A percentile compares a stretch with the other conserved stretches of the same genome.
These are phyloP conservation scores for Thaumatotibia leucotreta DNA, from an alignment of 1,140 invertebrate genomes.

Conservation along the genomic window DNA sequence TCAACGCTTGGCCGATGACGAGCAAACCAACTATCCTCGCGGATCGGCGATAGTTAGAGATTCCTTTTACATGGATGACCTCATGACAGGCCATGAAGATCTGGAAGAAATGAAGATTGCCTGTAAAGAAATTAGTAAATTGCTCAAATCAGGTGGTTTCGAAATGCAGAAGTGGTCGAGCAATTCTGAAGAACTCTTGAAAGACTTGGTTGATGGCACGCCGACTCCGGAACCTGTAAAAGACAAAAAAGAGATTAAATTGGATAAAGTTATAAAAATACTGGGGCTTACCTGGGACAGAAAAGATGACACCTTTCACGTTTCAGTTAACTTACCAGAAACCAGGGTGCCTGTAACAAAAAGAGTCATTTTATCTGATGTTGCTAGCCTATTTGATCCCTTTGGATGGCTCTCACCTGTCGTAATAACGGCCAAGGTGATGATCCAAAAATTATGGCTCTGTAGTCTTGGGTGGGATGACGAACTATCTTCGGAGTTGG, in stretches of 20 bases:
- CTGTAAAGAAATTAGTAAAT: conserved; percentile 16
- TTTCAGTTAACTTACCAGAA: conserved; percentile 27
- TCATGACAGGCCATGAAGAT: conserved; percentile 32
- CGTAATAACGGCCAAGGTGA: conserved; percentile 45
- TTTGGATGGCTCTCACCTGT: conserved; percentile 53
- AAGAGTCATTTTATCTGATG: conserved; percentile 41
- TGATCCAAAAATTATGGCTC: conserved; percentile 55
- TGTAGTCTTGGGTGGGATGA: conserved; percentile 52
- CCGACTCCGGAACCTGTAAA: too few species aligned
- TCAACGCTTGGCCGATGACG: conserved; percentile 39
- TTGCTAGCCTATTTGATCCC: conserved; percentile 47
- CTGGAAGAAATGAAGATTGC: conserved; percentile 22
- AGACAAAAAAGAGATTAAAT: conserved; percentile 21
- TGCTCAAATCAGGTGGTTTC: conserved; percentile 43
- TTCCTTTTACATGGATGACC: conserved; percentile 49
- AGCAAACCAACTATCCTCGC: conserved; percentile 22
- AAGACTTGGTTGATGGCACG: conserved; percentile 1
- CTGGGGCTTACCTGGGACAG: conserved; percentile 32
- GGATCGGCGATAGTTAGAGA: conserved; percentile 23
- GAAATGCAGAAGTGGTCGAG: conserved; percentile 57
- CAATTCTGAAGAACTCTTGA: conserved; percentile 31
- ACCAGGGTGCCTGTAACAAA: conserved; percentile 30
- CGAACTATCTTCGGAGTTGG: conserved; percentile 22
- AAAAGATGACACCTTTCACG: conserved; percentile 28
- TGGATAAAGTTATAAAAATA: conserved; percentile 30